Evolutionary conservation across 2,113 vertebrate species (phyloP).

Genomic region (Riparia riparia): DNA sequence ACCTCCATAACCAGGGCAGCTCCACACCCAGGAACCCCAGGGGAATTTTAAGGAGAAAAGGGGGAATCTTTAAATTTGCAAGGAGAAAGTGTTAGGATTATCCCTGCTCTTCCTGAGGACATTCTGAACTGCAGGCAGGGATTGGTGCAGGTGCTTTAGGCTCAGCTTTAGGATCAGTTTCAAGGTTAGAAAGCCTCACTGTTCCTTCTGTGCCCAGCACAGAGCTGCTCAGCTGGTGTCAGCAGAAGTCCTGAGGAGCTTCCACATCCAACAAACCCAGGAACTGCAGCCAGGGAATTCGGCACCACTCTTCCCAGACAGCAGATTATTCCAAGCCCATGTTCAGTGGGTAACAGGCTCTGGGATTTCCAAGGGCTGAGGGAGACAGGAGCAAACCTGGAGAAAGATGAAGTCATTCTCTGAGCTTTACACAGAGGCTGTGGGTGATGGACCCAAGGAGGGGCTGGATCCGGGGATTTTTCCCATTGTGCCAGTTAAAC

Average conservation of each 20-base stretch:
- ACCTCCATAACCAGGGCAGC: not conserved
- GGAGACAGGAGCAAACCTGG: not conserved
- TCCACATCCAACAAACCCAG: not conserved
- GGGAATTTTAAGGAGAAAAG: not conserved
- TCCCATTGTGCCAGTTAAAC: fast-evolving
- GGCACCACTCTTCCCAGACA: not conserved
- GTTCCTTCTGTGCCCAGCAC: fast-evolving
- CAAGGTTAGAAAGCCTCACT: not conserved
- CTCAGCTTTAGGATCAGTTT: not conserved
- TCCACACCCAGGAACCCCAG: not conserved
- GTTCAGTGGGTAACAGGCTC: not conserved
- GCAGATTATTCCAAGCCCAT: fast-evolving
- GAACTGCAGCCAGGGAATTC: not conserved
- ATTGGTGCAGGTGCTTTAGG: not conserved
- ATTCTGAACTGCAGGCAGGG: not conserved
- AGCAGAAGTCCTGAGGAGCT: not conserved
- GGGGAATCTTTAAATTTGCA: not conserved
- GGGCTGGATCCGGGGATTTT: not conserved
- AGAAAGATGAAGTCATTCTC: fast-evolving
- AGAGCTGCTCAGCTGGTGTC: not conserved
- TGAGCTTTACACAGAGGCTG: fast-evolving
- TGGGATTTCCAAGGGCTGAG: not conserved
- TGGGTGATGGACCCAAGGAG: fast-evolving
- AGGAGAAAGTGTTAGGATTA: not conserved
- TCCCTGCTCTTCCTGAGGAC: not conserved